Evolutionary conservation across 2,113 vertebrate species (phyloP).

Genomic region (Dasyprocta punctata): DNA sequence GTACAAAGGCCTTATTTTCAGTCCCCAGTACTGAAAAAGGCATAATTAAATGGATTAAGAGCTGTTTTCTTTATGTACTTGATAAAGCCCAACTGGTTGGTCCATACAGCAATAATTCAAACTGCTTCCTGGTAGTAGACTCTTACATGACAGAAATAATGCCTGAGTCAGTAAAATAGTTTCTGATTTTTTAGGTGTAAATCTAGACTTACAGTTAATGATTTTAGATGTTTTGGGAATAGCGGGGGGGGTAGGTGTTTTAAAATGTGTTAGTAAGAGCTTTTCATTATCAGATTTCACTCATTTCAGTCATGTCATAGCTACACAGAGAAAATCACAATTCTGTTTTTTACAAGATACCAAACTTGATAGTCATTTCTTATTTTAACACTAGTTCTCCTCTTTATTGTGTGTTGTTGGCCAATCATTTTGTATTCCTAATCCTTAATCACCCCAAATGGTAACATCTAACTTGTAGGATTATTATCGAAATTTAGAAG

Average conservation of each 20-base stretch:
- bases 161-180: neutral
- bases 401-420: neutral
- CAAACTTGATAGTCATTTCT: slow-evolving; percentile 26
- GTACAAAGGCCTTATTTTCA: neutral
- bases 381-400: neutral
- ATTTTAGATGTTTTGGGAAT: slow-evolving; percentile 19
- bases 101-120: neutral
- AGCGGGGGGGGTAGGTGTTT: neutral
- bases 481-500: slow-evolving; percentile 19
- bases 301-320: slow-evolving; percentile 19
- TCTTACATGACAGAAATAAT: neutral
- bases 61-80: neutral
- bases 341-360: neutral
- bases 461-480: neutral
- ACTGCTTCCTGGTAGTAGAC: neutral
- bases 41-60: neutral
- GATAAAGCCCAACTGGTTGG: neutral
- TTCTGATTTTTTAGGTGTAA: slow-evolving; percentile 26
- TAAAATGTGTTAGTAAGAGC: neutral
- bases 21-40: neutral
- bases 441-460: neutral
- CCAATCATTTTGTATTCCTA: slow-evolving; percentile 19
- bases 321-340: neutral
- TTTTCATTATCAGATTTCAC: slow-evolving; percentile 26
- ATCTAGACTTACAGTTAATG: neutral